A percentile compares a stretch with the other conserved stretches of the same genome.
Evolutionary conservation across 1,140 invertebrate genomes (phyloP).

Genomic region (Drosophila tropicalis): DNA sequence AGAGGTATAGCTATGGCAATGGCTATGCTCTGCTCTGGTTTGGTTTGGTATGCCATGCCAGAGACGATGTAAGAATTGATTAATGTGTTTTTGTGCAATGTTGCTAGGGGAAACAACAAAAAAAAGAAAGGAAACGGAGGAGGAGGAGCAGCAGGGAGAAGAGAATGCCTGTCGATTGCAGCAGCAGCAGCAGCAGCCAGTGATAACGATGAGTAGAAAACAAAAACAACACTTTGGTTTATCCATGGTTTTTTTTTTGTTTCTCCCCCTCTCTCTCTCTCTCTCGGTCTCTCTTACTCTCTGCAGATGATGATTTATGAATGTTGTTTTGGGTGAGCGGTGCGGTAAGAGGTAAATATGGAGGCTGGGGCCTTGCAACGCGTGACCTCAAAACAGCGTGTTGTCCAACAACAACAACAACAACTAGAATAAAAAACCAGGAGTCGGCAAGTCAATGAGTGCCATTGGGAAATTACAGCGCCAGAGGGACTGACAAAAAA

Average conservation of each 20-base stretch:
- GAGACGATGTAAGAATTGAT: slow-evolving; percentile 70
- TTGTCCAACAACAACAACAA: slow-evolving; percentile 48
- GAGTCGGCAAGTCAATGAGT: slow-evolving; percentile 68
- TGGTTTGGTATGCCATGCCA: slow-evolving; percentile 30
- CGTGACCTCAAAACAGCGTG: slow-evolving; percentile 70
- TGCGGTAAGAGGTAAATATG: neutral
- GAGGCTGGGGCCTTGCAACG: slow-evolving; percentile 66
- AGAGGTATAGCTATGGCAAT: neutral
- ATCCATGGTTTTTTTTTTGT: neutral
- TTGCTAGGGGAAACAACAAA: slow-evolving; percentile 1
- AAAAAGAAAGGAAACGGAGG: neutral
- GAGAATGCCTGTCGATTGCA: slow-evolving; percentile 69
- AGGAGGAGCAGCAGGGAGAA: neutral
- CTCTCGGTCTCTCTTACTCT: slow-evolving; percentile 23
- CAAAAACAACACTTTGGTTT: slow-evolving; percentile 45
- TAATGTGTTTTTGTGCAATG: slow-evolving; percentile 67
- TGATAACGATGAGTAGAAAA: slow-evolving; percentile 77
- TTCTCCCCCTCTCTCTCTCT: slow-evolving; percentile 20
- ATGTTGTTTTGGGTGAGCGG: slow-evolving; percentile 51
- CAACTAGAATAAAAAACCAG: slow-evolving; percentile 30
- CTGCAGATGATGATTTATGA: slow-evolving; percentile 75
- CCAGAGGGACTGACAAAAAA: slow-evolving; percentile 27
- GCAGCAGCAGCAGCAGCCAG: slow-evolving; percentile 48
- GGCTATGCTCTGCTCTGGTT: slow-evolving; percentile 5
- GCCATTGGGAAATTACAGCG: slow-evolving; percentile 60